Evolutionary conservation across 2,888 invertebrate genomes (phyloP).

Genomic region (Aromia moschata): DNA sequence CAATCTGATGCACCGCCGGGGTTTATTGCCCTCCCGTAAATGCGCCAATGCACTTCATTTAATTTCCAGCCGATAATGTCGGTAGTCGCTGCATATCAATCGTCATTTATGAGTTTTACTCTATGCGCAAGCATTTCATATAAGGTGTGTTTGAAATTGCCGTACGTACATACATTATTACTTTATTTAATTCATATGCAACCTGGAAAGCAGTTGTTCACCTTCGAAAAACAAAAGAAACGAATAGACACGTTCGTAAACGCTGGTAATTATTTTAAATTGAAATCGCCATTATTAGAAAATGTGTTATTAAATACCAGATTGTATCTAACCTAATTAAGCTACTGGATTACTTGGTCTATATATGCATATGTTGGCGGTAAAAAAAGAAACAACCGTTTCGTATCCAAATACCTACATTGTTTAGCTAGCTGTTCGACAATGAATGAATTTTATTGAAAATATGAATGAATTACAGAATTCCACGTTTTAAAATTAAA

Average conservation of each 20-base stretch:
- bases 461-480: too few species aligned
- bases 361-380: not conserved
- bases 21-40: constrained; percentile 2
- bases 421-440: too few species aligned
- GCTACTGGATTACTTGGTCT: not conserved
- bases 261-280: constrained; percentile 12
- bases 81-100: constrained; percentile 29
- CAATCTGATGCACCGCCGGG: not conserved
- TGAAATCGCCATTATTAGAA: not conserved
- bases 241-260: constrained; percentile 13
- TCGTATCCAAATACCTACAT: too few species aligned
- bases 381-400: not conserved
- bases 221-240: constrained; percentile 30
- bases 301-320: constrained; percentile 1
- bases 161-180: constrained; percentile 23
- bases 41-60: constrained; percentile 8
- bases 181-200: constrained; percentile 25
- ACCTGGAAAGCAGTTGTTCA: constrained; percentile 28
- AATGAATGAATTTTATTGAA: too few species aligned
- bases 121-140: constrained; percentile 27
- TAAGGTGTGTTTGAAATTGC: constrained; percentile 29
- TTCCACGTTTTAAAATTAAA: too few species aligned
- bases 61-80: constrained; percentile 11
- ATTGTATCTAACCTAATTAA: constrained; percentile 1
- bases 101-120: constrained; percentile 20